A percentile compares a stretch with the other conserved stretches of the same genome.
Evolutionary conservation across 2,888 invertebrate genomes (phyloP).

Genomic region (Lamellibrachia columna): DNA sequence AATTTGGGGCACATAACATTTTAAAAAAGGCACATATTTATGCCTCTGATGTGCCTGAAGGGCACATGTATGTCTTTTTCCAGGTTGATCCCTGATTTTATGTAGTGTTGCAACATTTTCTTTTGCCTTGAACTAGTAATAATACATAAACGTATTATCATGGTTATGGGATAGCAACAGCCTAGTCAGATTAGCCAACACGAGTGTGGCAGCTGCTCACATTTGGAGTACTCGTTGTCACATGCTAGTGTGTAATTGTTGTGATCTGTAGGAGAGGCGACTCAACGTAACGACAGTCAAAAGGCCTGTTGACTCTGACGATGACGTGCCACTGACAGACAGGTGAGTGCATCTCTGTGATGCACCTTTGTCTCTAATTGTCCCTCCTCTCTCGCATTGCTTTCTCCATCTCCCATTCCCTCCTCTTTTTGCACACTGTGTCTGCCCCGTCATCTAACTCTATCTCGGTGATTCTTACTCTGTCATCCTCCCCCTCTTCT

Average conservation of each 20-base stretch:
- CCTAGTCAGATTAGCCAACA: background rate
- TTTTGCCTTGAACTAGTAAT: too few relatives aligned
- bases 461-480: background rate
- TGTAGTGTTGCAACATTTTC: too few relatives aligned
- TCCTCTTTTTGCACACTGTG: background rate
- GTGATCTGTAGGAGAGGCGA: background rate
- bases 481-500: too few relatives aligned
- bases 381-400: too few relatives aligned
- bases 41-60: too few relatives aligned
- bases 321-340: constrained; percentile 56
- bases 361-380: background rate
- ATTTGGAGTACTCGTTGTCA: constrained; percentile 27
- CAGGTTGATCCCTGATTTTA: too few relatives aligned
- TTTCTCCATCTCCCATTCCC: too few relatives aligned
- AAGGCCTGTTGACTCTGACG: constrained; percentile 54
- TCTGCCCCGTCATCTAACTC: background rate
- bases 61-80: too few relatives aligned
- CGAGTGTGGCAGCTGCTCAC: background rate
- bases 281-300: background rate
- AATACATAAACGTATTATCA: too few relatives aligned
- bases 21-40: too few relatives aligned
- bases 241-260: constrained; percentile 17
- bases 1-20: too few relatives aligned
- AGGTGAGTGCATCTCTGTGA: constrained; percentile 44
- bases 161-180: too few relatives aligned